Evolutionary conservation across 1,140 invertebrate species (phyloP), one percentile per base, ranked within the genome.

Genomic region (Neuroterus valhalla): DNA sequence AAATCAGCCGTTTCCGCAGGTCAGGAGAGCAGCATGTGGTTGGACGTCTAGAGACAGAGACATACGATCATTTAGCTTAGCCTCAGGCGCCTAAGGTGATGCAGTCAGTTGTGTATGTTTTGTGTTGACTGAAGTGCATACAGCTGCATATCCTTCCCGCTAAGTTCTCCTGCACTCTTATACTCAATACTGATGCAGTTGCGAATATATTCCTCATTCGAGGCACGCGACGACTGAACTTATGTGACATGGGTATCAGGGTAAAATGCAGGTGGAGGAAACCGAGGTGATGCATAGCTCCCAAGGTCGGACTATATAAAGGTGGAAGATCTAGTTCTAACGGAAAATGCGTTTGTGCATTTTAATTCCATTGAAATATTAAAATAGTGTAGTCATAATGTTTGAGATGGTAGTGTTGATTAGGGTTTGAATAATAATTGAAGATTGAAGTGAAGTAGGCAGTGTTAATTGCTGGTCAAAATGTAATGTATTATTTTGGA

Each of bases 1-100:
- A 80, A 79, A 81, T 83, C 77, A 67, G 79, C 82, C 81, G 82
- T 84, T 85, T 83, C 78, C 76, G 50, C 48, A 83, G 81, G 78
- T 77, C 82, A 85, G 82, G 84, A 84, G 84, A 85, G 55, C 81
- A 85, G 77, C 78, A 85, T 50, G 73, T 14, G 14, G 68, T 69
- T 78, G 78, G 74, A 76, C 68, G 78, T 81, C 72, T 67, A 44
- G 31, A 45, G 62, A 38, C 21, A n/a, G 15, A 62, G 50, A 62
- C 52, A 55, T 55, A 31, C n/a, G n/a, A n/a, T n/a, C n/a, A n/a
- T n/a, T n/a, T n/a, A n/a, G 26, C 26, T 55, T 55, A 23, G 55
- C 55, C 55, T 62, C 55, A 62, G 55, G 55, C 31, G 55, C 55
- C 55, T 62, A 23, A 62, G 55, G 55, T 62, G 23, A 62, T 62